A percentile compares a stretch with the other conserved stretches of the same genome.
These are phyloP conservation scores for Chymomyza amoena DNA, from an alignment of 2,888 invertebrate species.

Conservation along the genomic window DNA sequence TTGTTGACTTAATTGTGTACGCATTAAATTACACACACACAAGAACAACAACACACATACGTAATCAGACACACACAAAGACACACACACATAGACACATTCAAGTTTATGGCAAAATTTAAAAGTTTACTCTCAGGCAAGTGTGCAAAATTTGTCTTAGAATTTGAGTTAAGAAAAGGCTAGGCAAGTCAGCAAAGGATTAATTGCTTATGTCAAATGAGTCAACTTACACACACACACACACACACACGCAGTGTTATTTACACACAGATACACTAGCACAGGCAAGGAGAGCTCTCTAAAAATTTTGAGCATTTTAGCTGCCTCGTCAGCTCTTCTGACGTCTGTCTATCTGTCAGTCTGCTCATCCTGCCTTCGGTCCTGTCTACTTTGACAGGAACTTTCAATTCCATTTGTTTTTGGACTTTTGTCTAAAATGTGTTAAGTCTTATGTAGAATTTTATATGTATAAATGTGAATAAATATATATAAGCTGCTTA, in stretches of 20 bases:
- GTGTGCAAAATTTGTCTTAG: slow-evolving; percentile 16
- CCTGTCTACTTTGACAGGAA: not conserved
- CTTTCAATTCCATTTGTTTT: slow-evolving; percentile 37
- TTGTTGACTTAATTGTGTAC: slow-evolving; percentile 66
- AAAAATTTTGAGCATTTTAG: slow-evolving; percentile 3
- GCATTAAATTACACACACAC: slow-evolving; percentile 67
- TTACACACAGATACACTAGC: not conserved
- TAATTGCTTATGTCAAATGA: slow-evolving; percentile 46
- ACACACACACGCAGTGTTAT: not conserved
- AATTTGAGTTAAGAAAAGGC: not conserved
- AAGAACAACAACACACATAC: slow-evolving; percentile 22
- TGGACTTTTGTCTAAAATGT: slow-evolving; percentile 5
- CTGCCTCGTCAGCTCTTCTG: not conserved
- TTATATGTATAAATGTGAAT: not conserved
- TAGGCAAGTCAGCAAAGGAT: slow-evolving; percentile 39
- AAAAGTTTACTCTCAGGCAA: slow-evolving; percentile 26
- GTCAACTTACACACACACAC: slow-evolving; percentile 13
- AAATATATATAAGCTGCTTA: slow-evolving; percentile 15
- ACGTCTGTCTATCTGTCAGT: not conserved
- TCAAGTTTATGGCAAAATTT: slow-evolving; percentile 28
- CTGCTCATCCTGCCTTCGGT: too few species aligned
- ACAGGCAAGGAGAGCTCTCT: not conserved
- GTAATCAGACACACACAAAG: not conserved
- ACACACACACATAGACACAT: slow-evolving; percentile 2
- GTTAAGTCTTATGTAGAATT: slow-evolving; percentile 27